Evolutionary conservation across 2,113 vertebrate species (phyloP), one percentile per base, ranked within the genome.

Genomic region (Pavo muticus): DNA sequence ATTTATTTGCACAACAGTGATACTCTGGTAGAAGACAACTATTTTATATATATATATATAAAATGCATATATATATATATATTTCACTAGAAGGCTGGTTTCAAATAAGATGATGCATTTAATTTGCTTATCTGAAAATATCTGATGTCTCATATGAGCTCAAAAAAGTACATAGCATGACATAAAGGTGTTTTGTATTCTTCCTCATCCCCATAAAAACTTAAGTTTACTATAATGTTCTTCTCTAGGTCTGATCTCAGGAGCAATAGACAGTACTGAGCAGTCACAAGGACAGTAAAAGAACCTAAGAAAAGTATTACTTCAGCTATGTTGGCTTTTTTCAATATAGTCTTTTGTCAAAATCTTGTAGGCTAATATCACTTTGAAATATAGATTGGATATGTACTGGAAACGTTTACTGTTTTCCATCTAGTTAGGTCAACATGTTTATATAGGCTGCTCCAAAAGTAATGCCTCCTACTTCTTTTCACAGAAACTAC

Each of bases 81-180:
- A 72, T 88, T 81, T 72, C 12, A 52, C 39, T 37, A 61, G 37
- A 91, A 94, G 93, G 79, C 88, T 80, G 75, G 15, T 63, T 93
- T 75, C 84, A 86, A 79, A 77, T 32, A 50, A 77, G n/a, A 50
- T 67, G n/a, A 50, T 67, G 42, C 24, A 59, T 40, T 80, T 84
- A 35, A 86, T 81, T 85, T 80, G 35, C 71, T 91, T 88, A 63
- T 76, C 87, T 92, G 52, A 83, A 94, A 85, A 77, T 57, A 86
- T 17, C 4, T 1, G 0, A 8, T 25, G 23, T 84, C 57, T 11
- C 48, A 29, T 11, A 40, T 32, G 40, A 75, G 44, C 52, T 61
- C 61, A 48, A 32, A 27, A 84, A 50, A 74, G 20, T 15, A 48
- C 7, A 7, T 3, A 71, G 42, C 4, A 78, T 47, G 24, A 44